Base-by-base conservation (phyloP, 2,888 invertebrate genomes). In the Calephelis perditalis region DNA sequence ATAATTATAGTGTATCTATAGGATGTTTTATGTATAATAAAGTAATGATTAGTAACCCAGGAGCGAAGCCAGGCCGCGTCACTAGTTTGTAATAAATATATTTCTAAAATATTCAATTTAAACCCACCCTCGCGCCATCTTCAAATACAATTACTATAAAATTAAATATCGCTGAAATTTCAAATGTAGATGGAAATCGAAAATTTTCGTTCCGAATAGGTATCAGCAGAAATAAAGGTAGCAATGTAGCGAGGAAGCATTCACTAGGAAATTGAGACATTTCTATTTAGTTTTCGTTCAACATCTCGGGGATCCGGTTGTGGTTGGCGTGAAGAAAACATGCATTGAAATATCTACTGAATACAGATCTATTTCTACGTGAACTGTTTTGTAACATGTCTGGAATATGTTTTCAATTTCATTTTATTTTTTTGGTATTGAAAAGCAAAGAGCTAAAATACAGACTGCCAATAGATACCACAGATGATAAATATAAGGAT, bases 261-360 rank as follows among this genome's bases (percentile, higher is more conserved):
- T 76, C 74, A 75, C 70, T 70, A 82, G 86, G 86, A 87, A 88
- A 86, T 87, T 82, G 84, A 86, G 84, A 85, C 81, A 80, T 85
- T 86, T 86, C 82, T 86, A 84, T 85, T 85, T 84, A 81, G 80
- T 82, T 81, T 84, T 82, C 82, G 79, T 79, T 82, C 73, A 79
- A 79, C 78, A 82, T 84, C 80, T 80, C 78, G 64, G 72, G 77
- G 73, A 72, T 65, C 70, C 71, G 56, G 49, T 62, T 62, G 65
- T 52, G 59, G 62, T 56, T 63, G 56, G 46, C 59, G 57, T 57
- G 62, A 60, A 58, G 63, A 75, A 79, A 78, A 77, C 74, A 75
- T 78, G 77, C 73, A 73, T 70, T 71, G 69, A 75, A 70, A 60
- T 61, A 62, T 58, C 56, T 57, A 10, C 52, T 57, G 57, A 62